These are phyloP conservation scores for Tadarida brasiliensis DNA, from an alignment of 2,797 vertebrate genomes.

Conservation along the genomic window DNA sequence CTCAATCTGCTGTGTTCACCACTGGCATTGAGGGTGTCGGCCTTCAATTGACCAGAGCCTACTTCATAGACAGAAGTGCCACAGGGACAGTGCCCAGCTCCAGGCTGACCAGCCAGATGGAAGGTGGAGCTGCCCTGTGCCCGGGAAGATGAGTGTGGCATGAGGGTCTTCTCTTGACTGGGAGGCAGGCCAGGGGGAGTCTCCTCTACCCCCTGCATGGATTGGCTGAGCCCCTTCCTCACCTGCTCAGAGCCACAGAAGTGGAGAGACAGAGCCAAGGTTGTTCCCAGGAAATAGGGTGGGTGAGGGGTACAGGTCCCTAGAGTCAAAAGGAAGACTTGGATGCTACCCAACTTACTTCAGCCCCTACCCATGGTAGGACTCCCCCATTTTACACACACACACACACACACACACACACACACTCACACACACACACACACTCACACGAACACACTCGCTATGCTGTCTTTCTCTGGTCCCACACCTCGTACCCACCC, in stretches of 20 bases:
- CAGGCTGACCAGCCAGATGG: not conserved
- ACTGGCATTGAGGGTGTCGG: not conserved
- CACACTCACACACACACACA: no score
- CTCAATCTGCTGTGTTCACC: not conserved
- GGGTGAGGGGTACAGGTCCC: not conserved
- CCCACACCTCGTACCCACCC: not conserved
- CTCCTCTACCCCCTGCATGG: not conserved
- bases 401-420: no score
- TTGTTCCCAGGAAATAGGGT: not conserved
- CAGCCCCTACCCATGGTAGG: not conserved
- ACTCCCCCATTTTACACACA: no score
- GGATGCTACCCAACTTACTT: not conserved
- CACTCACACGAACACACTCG: not conserved
- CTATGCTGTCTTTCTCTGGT: not conserved
- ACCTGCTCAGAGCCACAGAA: not conserved
- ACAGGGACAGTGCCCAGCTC: not conserved
- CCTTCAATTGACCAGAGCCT: not conserved
- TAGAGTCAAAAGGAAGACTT: not conserved
- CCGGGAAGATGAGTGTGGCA: rapidly evolving
- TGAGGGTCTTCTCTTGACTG: not conserved
- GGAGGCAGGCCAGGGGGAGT: not conserved
- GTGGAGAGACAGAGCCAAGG: no score
- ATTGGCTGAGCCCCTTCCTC: not conserved
- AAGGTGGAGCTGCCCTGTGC: no score
- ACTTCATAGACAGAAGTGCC: not conserved